Conservation (phyloP, 2,797 vertebrate genomes). For the Dallia pectoralis region DNA sequence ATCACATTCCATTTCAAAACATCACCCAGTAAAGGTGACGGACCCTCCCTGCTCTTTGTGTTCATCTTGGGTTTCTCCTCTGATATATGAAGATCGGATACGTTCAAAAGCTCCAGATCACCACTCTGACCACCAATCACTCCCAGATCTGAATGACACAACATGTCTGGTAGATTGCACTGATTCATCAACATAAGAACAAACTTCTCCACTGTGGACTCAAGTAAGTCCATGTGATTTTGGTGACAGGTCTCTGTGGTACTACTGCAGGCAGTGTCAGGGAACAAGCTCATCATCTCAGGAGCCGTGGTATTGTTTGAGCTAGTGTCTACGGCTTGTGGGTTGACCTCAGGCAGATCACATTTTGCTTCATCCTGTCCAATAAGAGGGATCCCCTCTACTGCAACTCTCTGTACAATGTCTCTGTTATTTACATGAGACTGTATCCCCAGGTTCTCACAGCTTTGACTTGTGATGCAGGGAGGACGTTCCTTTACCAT, state of each 20-base stretch:
- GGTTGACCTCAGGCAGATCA: background rate
- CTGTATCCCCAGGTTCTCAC: background rate
- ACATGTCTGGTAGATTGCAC: background rate
- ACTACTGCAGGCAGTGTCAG: background rate
- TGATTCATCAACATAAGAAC: constrained; percentile 2
- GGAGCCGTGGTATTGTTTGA: background rate
- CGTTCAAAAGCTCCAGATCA: background rate
- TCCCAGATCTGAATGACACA: background rate
- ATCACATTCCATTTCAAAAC: background rate
- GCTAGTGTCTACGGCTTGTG: background rate
- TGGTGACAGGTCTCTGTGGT: background rate
- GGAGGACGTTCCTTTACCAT: background rate
- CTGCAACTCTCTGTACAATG: background rate
- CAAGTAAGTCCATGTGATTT: background rate
- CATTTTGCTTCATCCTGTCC: background rate
- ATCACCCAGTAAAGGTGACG: background rate
- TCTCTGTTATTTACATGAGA: background rate
- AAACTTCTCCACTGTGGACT: constrained; percentile 10
- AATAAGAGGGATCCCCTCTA: background rate
- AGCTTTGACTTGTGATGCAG: background rate
- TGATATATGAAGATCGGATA: background rate
- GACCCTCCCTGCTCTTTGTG: background rate
- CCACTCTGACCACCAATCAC: background rate
- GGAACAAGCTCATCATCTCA: background rate
- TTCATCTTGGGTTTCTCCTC: background rate